Base-by-base conservation (phyloP, 1,140 invertebrate genomes). In the Drosophila sucinea region DNA sequence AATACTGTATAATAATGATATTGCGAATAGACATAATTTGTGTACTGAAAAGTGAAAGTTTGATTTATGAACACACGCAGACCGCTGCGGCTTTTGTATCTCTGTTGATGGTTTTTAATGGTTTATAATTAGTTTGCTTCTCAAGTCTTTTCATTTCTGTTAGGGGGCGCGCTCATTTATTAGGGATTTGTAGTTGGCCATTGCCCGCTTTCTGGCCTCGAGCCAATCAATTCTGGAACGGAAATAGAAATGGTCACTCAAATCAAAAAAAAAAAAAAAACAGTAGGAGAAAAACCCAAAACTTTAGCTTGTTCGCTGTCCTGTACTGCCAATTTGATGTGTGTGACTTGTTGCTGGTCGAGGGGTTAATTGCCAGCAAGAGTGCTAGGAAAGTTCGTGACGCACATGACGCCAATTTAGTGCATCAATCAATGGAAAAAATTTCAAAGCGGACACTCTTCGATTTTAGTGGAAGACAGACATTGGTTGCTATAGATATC, bases 181-280 rank as follows among this genome's bases (percentile, higher is more conserved):
- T 73, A 70, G 67, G 77, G 77, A 71, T 80, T 44, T 67, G 44
- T 62, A 35, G 67, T 51, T 67, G 60, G 51, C 4, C 72, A 60
- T 38, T 68, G 51, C 27, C 64, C 66, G 79, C 54, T 33, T 57
- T 66, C 44, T 85, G 81, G 81, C 77, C 57, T 32, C 60, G 60
- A 72, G 82, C 82, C 82, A 85, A 85, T 87, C 69, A 68, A 72
- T 79, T 87, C 79, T 86, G 82, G 83, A 86, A 87, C 82, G 82
- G 82, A 86, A 85, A 85, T 87, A 85, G 82, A 74, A 67, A 47
- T 61, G 51, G 82, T 71, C 64, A 51, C 57, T 41, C 27, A 33
- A 17, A 17, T 29, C 7, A 44, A 61, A 30, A 41, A 55, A 67
- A 55, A n/a, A 40, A 25, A 54, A 33, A 6, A 38, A 38, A 25